Evolutionary conservation across 2,888 invertebrate genomes (phyloP).

Genomic region (Machimus rusticus): DNA sequence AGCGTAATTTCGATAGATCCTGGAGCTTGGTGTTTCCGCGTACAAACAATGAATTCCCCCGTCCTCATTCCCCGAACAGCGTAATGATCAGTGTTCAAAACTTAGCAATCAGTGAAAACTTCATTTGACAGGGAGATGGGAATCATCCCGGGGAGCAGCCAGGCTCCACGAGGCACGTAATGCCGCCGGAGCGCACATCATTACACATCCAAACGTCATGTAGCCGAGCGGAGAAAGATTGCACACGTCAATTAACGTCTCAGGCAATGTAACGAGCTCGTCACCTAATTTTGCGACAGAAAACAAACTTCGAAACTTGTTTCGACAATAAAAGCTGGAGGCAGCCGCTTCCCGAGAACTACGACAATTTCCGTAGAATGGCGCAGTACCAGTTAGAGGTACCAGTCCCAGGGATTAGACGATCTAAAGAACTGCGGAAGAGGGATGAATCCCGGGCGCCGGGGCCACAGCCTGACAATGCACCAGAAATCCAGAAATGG

Average conservation of each 20-base stretch:
- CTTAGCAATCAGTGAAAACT: not conserved
- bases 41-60: not conserved
- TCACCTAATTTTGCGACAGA: slow-evolving; percentile 28
- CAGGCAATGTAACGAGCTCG: slow-evolving; percentile 27
- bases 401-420: not conserved
- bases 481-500: slow-evolving; percentile 22
- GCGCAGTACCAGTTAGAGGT: not conserved
- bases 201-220: slow-evolving; percentile 23
- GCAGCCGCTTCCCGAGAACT: not conserved
- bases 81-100: not conserved
- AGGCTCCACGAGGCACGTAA: not conserved
- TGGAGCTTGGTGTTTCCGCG: not conserved
- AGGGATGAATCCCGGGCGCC: not conserved
- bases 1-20: not conserved
- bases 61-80: not conserved
- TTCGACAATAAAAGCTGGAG: slow-evolving; percentile 26
- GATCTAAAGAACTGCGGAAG: not conserved
- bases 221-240: not conserved
- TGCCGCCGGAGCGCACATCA: not conserved
- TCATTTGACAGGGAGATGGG: not conserved
- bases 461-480: slow-evolving; percentile 8
- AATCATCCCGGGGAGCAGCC: not conserved
- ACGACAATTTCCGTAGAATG: not conserved
- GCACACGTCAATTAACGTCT: slow-evolving; percentile 34
- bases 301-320: slow-evolving; percentile 29